Evolutionary conservation across 2,113 vertebrate genomes (phyloP).

Genomic region (Hydrochoerus hydrochaeris): DNA sequence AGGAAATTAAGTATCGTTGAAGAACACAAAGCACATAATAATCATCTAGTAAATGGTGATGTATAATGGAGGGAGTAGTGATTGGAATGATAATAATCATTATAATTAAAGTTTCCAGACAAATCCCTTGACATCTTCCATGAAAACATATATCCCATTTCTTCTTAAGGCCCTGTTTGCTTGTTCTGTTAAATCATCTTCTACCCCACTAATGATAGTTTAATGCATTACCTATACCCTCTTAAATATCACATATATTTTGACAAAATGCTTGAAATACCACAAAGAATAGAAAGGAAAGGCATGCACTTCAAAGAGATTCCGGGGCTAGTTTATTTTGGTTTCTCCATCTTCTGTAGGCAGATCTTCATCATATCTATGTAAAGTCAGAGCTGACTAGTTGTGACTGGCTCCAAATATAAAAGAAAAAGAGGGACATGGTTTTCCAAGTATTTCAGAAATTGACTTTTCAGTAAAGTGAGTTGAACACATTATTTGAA

Average conservation of each 20-base stretch:
- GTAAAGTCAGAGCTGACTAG: background rate
- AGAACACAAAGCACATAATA: slow-evolving; percentile 30
- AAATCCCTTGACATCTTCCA: background rate
- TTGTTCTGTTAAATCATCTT: background rate
- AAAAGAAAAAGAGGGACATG: background rate
- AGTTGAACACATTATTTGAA: slow-evolving; percentile 40
- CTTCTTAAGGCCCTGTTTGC: background rate
- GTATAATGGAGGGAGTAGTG: background rate
- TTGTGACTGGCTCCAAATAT: slow-evolving; percentile 4
- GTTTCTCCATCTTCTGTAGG: background rate
- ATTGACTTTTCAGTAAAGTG: slow-evolving; percentile 34
- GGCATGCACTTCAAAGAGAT: background rate
- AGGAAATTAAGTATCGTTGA: slow-evolving; percentile 9
- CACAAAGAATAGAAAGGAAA: slow-evolving; percentile 41
- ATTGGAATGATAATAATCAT: background rate
- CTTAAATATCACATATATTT: background rate
- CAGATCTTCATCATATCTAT: slow-evolving; percentile 13
- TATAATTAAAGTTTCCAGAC: slow-evolving; percentile 51
- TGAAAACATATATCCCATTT: slow-evolving; percentile 28
- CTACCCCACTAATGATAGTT: slow-evolving; percentile 23
- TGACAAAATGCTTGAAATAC: background rate
- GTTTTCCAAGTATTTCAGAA: slow-evolving; percentile 50
- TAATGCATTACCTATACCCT: background rate
- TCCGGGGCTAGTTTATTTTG: background rate
- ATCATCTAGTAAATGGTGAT: slow-evolving; percentile 9